Base-by-base conservation (phyloP, 2,113 vertebrate species). In the Cavia porcellus region DNA sequence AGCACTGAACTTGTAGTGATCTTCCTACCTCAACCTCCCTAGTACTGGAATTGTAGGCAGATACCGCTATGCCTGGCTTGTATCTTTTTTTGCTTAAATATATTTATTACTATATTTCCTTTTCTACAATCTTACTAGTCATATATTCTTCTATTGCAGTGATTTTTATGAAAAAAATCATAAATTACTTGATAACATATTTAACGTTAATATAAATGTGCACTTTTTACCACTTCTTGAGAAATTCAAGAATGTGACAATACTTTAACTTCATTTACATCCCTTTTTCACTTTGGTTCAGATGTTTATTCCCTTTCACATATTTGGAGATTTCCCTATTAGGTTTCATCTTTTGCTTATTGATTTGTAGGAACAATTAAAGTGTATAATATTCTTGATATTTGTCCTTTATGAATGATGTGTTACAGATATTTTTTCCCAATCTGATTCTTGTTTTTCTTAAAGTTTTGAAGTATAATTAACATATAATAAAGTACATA, bases 51-150 rank as follows among this genome's bases (percentile, higher is more conserved):
- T 79, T 79, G 14, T 79, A 15, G 75, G 75, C 13, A 47, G 14
- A 3, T 3, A 13, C 6, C 25, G 17, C 25, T 25, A 77, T 77
- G 74, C 13, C 25, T 50, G 25, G 25, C 22, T 57, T 59, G 3
- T 89, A 20, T 89, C 10, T 52, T 50, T 89, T 70, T 88, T 80
- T 74, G 11, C 62, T 86, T 52, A 80, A 6, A 1, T 55, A 75
- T 68, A 92, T 92, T 90, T 86, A 79, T 88, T 90, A n/a, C 85
- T 88, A n/a, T 2, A 68, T 86, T 95, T 9, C 20, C 1, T 92
- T 77, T 42, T 95, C 12, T 81, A 30, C 15, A 8, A 5, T 61
- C 38, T 81, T 80, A 50, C 57, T 52, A 59, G 20, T 72, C 25
- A 90, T 64, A 50, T 61, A 42, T 81, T 96, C 52, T 92, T 61